phyloP scores from a whole-genome alignment of 2,113 vertebrate genomes.

The Strix aluco region DNA sequence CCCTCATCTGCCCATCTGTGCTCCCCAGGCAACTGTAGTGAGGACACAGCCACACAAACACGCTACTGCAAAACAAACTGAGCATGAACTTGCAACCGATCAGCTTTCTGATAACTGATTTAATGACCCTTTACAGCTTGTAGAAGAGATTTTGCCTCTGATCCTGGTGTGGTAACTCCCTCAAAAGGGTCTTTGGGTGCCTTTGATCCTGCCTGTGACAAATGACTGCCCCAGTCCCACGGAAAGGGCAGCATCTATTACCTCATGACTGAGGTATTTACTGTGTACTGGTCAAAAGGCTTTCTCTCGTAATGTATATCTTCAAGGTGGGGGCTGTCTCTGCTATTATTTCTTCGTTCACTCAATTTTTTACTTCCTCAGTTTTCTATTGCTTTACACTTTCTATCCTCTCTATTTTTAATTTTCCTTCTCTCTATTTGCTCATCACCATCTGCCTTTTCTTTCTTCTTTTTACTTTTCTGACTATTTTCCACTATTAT shows the following conservation, averaged over 20 bases:
- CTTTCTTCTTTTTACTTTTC: neutral
- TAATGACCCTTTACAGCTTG: neutral
- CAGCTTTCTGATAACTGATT: neutral
- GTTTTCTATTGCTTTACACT: neutral
- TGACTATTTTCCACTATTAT: neutral
- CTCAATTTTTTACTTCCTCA: neutral
- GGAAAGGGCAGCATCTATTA: neutral
- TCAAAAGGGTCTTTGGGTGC: neutral
- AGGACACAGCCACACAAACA: neutral
- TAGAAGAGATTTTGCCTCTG: neutral
- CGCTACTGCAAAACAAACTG: fast-evolving
- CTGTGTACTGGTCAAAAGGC: neutral
- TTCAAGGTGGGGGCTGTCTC: neutral
- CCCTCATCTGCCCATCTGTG: neutral
- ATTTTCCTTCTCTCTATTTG: neutral
- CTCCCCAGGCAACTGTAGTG: fast-evolving
- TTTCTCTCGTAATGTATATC: neutral
- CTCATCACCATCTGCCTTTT: fast-evolving
- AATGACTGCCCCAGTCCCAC: neutral
- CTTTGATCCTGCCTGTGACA: neutral
- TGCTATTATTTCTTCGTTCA: neutral
- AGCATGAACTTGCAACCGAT: neutral
- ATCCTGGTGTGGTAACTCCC: neutral
- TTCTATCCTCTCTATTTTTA: neutral
- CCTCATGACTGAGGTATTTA: neutral